Evolutionary conservation across 2,888 invertebrate genomes (phyloP).

Genomic region (Agonopterix heracliana): DNA sequence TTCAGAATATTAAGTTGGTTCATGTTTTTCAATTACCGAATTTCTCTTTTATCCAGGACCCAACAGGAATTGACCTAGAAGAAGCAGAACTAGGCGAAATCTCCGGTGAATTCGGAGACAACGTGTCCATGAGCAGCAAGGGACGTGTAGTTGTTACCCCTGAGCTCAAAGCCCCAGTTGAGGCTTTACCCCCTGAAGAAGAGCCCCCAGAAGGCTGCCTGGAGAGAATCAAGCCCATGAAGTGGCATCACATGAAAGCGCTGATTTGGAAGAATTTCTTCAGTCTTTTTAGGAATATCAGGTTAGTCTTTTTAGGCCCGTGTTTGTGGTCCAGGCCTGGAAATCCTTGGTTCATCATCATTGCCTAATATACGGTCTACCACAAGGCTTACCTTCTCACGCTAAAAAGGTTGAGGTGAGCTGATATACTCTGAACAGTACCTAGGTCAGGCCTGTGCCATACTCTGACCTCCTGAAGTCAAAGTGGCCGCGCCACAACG

Average conservation of each 20-base stretch:
- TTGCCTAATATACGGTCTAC: no score
- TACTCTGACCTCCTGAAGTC: no score
- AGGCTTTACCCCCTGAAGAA: constrained; percentile 83
- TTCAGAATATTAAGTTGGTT: no score
- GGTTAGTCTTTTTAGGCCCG: constrained; percentile 64
- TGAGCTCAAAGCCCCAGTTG: constrained; percentile 58
- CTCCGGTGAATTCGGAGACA: constrained; percentile 92
- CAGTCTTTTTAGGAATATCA: constrained; percentile 89
- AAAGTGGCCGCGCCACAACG: no score
- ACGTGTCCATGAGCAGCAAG: constrained; percentile 85
- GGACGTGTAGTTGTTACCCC: constrained; percentile 79
- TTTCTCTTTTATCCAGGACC: constrained; percentile 61
- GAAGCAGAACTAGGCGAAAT: constrained; percentile 84
- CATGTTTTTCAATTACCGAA: not conserved
- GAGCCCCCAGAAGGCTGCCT: constrained; percentile 70
- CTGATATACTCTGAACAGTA: no score
- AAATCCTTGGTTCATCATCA: no score
- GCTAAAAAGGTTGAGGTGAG: no score
- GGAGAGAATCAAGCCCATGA: constrained; percentile 79
- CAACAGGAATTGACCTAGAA: constrained; percentile 79
- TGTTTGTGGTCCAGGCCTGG: no score
- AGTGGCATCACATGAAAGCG: constrained; percentile 85
- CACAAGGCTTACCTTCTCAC: no score
- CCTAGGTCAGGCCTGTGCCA: no score
- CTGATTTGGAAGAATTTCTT: constrained; percentile 92